Base-by-base conservation (phyloP, 2,888 invertebrate species). In the Leptarthrus brevirostris region DNA sequence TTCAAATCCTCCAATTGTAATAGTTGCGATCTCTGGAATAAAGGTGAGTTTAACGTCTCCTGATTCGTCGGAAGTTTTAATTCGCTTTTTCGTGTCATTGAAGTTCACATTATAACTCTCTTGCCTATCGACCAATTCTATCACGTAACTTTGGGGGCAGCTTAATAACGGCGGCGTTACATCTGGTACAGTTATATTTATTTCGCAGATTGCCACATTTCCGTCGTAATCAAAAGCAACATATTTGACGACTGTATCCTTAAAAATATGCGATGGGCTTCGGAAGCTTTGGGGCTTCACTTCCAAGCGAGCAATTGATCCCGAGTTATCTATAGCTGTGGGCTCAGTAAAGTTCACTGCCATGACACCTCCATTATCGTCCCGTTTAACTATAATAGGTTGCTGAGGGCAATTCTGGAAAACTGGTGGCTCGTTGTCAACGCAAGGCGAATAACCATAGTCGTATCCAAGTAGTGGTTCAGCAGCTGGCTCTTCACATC, bases 171-270 rank as follows among this genome's bases (percentile, higher is more conserved):
- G 96, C 70, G 96, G 96, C 0, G 95, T 96, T 71, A 96, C 93
- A 84, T 97, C 96, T 30, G 95, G 95, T 8, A 96, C 96, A 0
- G 96, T 95, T 30, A 98, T 95, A 80, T 96, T 96, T 30, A 98
- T 96, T 87, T 95, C 94, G 82, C 98, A 98, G 82, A 96, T 96
- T 12, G 97, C 98, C 12, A 96, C 96, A 82, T 98, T 98, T 78
- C 97, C 97, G 81, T 97, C 97, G 80, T 95, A 96, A 86, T 98
- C 98, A 81, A 95, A 98, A 2, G 98, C 98, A 0, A 97, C 93
- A 81, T 97, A 98, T 86, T 95, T 93, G 0, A 97, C 95, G 26
- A 95, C 93, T 81, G 94, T 94, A 77, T 97, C 96, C 81, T 95
- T 91, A 84, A 97, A 96, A 10, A 96, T 90, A 82, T 92, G 90